A percentile compares a stretch with the other conserved stretches of the same genome.
Evolutionary conservation across 1,140 invertebrate species (phyloP).

Genomic region (Anadara kagoshimensis): DNA sequence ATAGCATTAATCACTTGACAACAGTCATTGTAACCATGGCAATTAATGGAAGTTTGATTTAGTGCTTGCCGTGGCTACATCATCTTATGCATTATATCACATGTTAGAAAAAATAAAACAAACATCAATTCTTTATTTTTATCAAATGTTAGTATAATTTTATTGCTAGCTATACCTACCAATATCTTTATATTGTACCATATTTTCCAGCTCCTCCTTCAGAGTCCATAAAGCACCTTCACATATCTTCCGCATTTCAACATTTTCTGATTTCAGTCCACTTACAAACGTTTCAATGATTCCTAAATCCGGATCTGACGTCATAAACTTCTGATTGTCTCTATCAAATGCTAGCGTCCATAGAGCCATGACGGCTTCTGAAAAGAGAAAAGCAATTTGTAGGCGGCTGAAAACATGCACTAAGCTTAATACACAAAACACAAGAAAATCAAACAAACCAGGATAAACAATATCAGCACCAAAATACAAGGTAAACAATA

Average conservation of each 20-base stretch:
- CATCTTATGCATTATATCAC: too few species aligned
- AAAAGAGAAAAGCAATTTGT: slow-evolving; percentile 20
- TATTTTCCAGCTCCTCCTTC: slow-evolving; percentile 29
- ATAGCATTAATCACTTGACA: too few species aligned
- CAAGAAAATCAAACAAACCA: neutral
- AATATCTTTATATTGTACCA: slow-evolving; percentile 39
- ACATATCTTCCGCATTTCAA: slow-evolving; percentile 31
- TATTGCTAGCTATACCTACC: too few species aligned
- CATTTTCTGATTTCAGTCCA: slow-evolving; percentile 1
- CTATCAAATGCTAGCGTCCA: slow-evolving; percentile 55
- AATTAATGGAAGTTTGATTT: too few species aligned
- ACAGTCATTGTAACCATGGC: too few species aligned
- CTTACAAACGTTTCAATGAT: slow-evolving; percentile 15
- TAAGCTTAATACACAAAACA: neutral
- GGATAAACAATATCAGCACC: neutral
- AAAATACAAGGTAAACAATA: too few species aligned
- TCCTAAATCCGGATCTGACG: slow-evolving; percentile 38
- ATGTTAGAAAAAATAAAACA: too few species aligned
- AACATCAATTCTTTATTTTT: too few species aligned
- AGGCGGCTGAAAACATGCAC: too few species aligned
- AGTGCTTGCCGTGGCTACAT: too few species aligned
- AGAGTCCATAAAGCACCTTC: slow-evolving; percentile 51
- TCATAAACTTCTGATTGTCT: slow-evolving; percentile 47
- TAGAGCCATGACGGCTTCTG: slow-evolving; percentile 34
- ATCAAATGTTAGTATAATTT: too few species aligned